These are phyloP conservation scores for Plecturocebus donacophilus DNA, from an alignment of 2,113 vertebrate genomes.

Conservation along the genomic window DNA sequence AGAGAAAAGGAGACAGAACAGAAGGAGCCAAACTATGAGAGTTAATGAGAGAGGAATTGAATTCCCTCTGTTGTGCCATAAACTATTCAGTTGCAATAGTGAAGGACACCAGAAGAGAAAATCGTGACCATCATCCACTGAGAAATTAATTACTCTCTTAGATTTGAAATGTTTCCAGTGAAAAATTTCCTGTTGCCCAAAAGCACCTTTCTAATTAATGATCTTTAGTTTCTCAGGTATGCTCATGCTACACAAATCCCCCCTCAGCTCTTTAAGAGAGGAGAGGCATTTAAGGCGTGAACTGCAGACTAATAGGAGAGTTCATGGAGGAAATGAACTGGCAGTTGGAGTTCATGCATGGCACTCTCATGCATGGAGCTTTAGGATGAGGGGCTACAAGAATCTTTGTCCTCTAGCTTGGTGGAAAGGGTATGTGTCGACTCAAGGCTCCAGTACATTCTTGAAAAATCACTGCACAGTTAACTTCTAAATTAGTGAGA, in stretches of 20 bases:
- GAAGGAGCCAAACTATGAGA: not conserved
- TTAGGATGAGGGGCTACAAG: not conserved
- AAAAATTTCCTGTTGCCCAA: conserved; percentile 73
- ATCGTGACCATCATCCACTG: conserved; percentile 58
- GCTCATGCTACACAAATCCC: conserved; percentile 44
- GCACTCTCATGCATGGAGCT: not conserved
- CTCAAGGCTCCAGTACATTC: not conserved
- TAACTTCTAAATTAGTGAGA: conserved; percentile 76
- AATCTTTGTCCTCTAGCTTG: not conserved
- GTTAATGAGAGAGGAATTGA: conserved; percentile 52
- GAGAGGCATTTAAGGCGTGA: conserved; percentile 35
- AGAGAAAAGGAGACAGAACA: not conserved
- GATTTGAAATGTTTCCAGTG: conserved; percentile 74
- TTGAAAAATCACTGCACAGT: conserved; percentile 64
- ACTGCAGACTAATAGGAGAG: not conserved
- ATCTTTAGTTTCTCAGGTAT: conserved; percentile 74
- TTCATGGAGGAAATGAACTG: conserved; percentile 26
- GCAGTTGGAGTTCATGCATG: not conserved
- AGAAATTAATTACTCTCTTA: conserved; percentile 76
- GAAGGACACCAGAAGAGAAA: conserved; percentile 63
- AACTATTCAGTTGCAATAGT: conserved; percentile 35
- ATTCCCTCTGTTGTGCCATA: conserved; percentile 15
- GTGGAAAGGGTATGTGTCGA: not conserved
- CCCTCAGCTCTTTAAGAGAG: conserved; percentile 43
- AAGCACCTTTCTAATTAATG: conserved; percentile 78